phyloP scores from a whole-genome alignment of 2,797 vertebrate genomes.

The Leucoraja ocellata region DNA sequence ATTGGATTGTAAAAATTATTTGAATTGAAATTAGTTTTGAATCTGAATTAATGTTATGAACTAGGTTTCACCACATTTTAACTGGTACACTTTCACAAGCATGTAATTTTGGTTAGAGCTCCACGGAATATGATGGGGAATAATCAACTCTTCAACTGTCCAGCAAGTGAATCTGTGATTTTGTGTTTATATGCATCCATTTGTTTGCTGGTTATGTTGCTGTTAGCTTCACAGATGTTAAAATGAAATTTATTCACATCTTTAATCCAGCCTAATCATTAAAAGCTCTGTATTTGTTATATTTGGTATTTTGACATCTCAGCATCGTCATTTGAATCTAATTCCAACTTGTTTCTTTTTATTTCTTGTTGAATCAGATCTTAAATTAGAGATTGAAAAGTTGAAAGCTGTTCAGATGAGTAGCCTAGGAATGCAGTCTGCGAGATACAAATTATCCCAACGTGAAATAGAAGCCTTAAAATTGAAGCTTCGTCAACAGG shows the following conservation, averaged over 20 bases:
- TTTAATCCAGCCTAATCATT: not conserved
- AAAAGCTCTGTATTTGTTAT: not conserved
- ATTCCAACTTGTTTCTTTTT: not conserved
- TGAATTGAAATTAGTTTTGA: not conserved
- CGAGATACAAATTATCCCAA: constrained; percentile 71
- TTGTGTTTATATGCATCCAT: not conserved
- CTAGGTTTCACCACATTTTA: not conserved
- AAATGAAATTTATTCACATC: not conserved
- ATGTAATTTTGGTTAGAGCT: not conserved
- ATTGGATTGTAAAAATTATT: not conserved
- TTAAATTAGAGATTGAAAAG: constrained; percentile 93
- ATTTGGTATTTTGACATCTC: not conserved
- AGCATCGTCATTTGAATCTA: not conserved
- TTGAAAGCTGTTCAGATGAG: constrained; percentile 78
- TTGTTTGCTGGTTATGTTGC: not conserved
- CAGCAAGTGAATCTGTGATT: constrained; percentile 5
- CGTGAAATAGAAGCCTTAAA: constrained; percentile 76
- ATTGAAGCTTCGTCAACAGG: constrained; percentile 75
- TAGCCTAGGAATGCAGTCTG: constrained; percentile 67
- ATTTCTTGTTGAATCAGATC: constrained; percentile 57
- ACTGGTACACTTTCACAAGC: not conserved
- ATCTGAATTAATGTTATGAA: not conserved
- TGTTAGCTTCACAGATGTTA: not conserved
- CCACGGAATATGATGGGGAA: not conserved
- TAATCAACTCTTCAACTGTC: not conserved